These are phyloP conservation scores for Dicrostonyx torquatus DNA, from an alignment of 2,797 vertebrate genomes.

Conservation along the genomic window DNA sequence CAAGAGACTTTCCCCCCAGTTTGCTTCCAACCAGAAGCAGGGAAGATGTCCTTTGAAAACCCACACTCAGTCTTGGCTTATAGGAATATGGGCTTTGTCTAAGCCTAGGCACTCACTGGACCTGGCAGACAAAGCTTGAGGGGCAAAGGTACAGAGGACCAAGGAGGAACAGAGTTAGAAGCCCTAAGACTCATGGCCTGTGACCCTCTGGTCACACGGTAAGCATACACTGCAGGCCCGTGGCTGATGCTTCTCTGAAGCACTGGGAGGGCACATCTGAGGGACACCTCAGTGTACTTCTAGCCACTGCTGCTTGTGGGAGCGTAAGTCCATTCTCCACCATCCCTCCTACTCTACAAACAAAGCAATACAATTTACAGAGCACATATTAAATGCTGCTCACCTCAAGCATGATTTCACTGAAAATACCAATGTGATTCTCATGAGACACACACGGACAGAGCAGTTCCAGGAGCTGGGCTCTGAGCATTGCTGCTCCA, in stretches of 20 bases:
- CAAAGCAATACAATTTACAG: not conserved
- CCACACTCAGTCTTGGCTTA: not conserved
- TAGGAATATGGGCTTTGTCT: not conserved
- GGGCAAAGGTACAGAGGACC: not conserved
- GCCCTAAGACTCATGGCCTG: not conserved
- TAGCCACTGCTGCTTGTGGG: not conserved
- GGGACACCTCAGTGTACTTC: not conserved
- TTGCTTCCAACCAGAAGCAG: not conserved
- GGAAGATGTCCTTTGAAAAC: not conserved
- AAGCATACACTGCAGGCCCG: not conserved
- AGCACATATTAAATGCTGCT: not conserved
- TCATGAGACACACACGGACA: not conserved
- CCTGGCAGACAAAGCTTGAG: not conserved
- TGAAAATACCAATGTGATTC: not conserved
- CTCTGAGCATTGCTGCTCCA: not conserved
- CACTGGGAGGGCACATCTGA: not conserved
- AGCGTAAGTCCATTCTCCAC: not conserved
- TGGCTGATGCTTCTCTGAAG: not conserved
- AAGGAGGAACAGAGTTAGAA: not conserved
- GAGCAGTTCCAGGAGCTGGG: not conserved
- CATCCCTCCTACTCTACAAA: not conserved
- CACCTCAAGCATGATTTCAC: not conserved
- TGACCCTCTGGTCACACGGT: not conserved
- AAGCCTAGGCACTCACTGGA: slow-evolving; percentile 8
- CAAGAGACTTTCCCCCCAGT: not conserved